Base-by-base conservation (phyloP, 2,797 vertebrate genomes). In the Thamnophis elegans region DNA sequence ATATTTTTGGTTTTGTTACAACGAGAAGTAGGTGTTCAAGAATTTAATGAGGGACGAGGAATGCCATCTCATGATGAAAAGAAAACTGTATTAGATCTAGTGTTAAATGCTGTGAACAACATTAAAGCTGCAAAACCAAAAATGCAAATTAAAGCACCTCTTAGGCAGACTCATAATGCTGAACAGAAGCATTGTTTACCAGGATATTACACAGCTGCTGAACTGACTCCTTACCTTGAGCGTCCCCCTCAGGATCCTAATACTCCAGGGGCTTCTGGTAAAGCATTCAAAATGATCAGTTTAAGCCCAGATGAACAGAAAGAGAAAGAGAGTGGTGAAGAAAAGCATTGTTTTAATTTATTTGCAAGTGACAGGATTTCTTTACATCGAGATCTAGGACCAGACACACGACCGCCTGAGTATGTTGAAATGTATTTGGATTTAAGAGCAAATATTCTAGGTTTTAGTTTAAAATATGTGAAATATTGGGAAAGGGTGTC, bases 351-450 rank as follows among this genome's bases (percentile, higher is more conserved):
- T 97, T 99, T 99, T 94, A 99, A 99, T 95, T 97, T 98, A 94
- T 99, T 98, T 92, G 99, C 99, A 94, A 99, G 99, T 92, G 99
- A 99, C 95, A 98, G 98, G 93, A 99, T 99, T 97, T 99, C 99
- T 68, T 96, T 99, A 95, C 99, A 99, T 95, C 97, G 99, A 93
- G 98, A 99, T 96, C 98, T 99, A 95, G 99, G 99, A 89, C 98
- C 99, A 58, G 99, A 99, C 95, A 99, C 99, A 42, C 98, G 99
- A 97, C 99, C 99, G 68, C 99, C 99, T 96, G 99, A 99, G 99
- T 99, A 99, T 26, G 99, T 98, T 94, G 93, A 96, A 96, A 58
- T 94, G 5, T 60, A 20, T 91, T 65, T 94, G 55, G 93, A 26
- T 54, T 36, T 91, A 59, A 54, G 22, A 91, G 56, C 86, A 56